Base-by-base conservation (phyloP, 2,797 vertebrate species). In the Synanceia verrucosa region DNA sequence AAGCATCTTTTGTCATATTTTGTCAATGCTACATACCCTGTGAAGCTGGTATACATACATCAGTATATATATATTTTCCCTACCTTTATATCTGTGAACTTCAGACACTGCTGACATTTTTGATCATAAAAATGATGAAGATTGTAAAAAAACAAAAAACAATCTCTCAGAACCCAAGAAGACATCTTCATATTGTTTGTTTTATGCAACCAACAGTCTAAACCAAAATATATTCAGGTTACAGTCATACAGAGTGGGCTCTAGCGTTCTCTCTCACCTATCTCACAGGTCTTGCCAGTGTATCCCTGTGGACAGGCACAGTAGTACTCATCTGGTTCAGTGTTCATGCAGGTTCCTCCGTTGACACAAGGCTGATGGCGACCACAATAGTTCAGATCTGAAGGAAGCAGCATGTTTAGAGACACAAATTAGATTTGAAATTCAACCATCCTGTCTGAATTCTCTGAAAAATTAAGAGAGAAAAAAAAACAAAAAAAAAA, bases 301-400 rank as follows among this genome's bases (percentile, higher is more conserved):
- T 96, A 99, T 65, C 98, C 96, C 0, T 94, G 95, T 0, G 96
- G 96, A 93, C 98, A 99, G 73, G 93, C 93, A 6, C 98, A 99
- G 81, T 89, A 84, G 78, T 97, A 99, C 74, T 96, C 94, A 0
- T 97, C 96, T 0, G 97, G 98, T 75, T 99, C 96, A 0, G 95
- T 96, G 64, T 99, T 99, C 94, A 96, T 95, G 73, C 98, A 99
- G 4, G 97, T 99, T 14, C 96, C 98, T 4, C 96, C 96, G 0
- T 99, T 98, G 73, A 95, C 58, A 46, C 98, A 99, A 0, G 97
- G 97, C 59, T 94, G 96, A 85, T 99, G 97, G 53, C 94, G 97
- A 29, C 98, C 98, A 12, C 98, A 99, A 91, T 97, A 98, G 80
- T 99, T 99, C 74, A 99, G 92, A 93, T 99, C 98, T 98, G 86